Evolutionary conservation across 2,888 invertebrate genomes (phyloP).

Genomic region (Diadegma fenestrale): DNA sequence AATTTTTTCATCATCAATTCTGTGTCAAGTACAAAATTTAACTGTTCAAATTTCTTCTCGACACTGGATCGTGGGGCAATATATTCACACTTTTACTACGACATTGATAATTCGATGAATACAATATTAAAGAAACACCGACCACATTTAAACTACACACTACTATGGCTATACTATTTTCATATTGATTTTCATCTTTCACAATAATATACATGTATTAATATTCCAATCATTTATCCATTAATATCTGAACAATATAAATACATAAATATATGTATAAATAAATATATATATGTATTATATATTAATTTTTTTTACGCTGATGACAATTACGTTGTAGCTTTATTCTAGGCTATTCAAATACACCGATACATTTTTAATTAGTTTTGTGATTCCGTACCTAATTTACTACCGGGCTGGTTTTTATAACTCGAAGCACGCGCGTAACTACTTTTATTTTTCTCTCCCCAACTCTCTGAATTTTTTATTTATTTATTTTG

Average conservation of each 20-base stretch:
- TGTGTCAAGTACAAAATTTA: conserved; percentile 48
- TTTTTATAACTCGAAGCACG: conserved; percentile 84
- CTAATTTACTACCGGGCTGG: conserved; percentile 84
- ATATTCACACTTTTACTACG: conserved; percentile 80
- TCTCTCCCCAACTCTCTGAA: conserved; percentile 23
- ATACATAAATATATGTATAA: conserved; percentile 51
- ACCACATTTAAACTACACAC: conserved; percentile 83
- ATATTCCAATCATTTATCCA: conserved; percentile 3
- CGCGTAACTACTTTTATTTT: conserved; percentile 76
- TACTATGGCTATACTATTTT: conserved; percentile 83
- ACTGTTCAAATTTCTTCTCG: conserved; percentile 26
- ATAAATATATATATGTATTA: conserved; percentile 46
- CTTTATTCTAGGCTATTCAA: conserved; percentile 83
- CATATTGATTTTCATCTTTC: conserved; percentile 81
- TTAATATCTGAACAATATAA: conserved; percentile 53
- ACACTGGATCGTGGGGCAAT: conserved; percentile 68
- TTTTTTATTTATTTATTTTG: conserved; percentile 50
- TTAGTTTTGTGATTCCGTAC: conserved; percentile 84
- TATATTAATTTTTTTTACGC: conserved; percentile 42
- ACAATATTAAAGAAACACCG: conserved; percentile 84
- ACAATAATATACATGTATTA: conserved; percentile 74
- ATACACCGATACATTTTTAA: conserved; percentile 83
- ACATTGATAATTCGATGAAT: conserved; percentile 83
- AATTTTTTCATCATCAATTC: conserved; percentile 15
- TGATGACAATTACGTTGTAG: conserved; percentile 78